Conservation (phyloP, 2,113 vertebrate genomes). For the Coptodon rendalli region DNA sequence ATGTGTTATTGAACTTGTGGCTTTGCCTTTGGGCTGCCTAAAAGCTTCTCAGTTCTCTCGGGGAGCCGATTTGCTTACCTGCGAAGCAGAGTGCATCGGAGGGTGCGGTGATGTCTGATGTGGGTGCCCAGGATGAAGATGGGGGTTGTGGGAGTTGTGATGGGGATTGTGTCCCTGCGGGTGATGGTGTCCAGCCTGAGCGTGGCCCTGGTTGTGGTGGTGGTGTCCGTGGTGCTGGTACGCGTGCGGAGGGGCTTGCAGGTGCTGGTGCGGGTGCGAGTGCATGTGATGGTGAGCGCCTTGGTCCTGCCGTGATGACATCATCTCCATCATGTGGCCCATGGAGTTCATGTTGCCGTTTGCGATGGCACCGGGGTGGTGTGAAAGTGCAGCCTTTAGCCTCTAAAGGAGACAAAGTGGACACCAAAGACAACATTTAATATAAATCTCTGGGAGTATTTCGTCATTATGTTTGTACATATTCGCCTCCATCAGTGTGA, state of each 20-base stretch:
- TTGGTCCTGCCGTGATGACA: slow-evolving; percentile 90
- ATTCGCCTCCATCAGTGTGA: not conserved
- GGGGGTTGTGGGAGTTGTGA: slow-evolving; percentile 90
- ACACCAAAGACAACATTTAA: not conserved
- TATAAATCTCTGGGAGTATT: not conserved
- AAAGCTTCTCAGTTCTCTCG: slow-evolving; percentile 3
- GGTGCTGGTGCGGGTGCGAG: slow-evolving; percentile 93
- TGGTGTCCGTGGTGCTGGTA: slow-evolving; percentile 81
- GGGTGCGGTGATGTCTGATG: slow-evolving; percentile 93
- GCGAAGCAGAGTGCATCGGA: slow-evolving; percentile 85
- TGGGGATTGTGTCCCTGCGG: slow-evolving; percentile 89
- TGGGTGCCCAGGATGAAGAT: slow-evolving; percentile 85
- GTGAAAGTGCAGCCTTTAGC: slow-evolving; percentile 92
- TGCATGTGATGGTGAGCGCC: slow-evolving; percentile 89
- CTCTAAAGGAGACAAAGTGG: slow-evolving; percentile 72
- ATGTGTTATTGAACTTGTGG: slow-evolving; percentile 45
- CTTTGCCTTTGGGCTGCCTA: not conserved
- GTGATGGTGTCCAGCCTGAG: slow-evolving; percentile 84
- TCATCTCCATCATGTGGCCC: slow-evolving; percentile 99
- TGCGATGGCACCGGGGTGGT: slow-evolving; percentile 89
- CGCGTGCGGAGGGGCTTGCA: slow-evolving; percentile 85
- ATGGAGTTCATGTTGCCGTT: slow-evolving; percentile 98
- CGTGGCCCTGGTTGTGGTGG: slow-evolving; percentile 83
- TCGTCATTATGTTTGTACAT: not conserved
- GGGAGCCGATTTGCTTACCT: slow-evolving; percentile 71